Evolutionary conservation across 2,113 vertebrate species (phyloP).

Genomic region (Rafetus swinhoei): DNA sequence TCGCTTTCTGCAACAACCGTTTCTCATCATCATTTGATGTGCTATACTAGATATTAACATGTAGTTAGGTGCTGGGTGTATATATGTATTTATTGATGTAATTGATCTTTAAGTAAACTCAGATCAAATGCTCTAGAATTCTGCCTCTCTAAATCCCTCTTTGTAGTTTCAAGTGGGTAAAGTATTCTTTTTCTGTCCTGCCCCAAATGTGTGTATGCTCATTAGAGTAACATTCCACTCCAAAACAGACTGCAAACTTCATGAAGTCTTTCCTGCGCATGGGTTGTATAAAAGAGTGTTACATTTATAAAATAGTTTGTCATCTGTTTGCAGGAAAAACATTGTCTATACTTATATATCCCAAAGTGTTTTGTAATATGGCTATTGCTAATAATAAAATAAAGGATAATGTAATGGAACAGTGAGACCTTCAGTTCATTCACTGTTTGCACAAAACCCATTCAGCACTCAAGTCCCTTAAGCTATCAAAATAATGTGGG

Average conservation of each 20-base stretch:
- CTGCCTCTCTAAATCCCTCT: background rate
- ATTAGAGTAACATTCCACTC: background rate
- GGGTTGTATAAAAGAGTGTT: background rate
- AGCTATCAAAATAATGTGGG: background rate
- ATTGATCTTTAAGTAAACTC: background rate
- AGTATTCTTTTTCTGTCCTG: background rate
- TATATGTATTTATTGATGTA: background rate
- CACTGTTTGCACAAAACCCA: background rate
- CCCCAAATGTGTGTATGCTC: background rate
- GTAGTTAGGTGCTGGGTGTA: rapidly evolving
- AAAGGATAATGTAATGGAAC: background rate
- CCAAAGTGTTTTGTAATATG: background rate
- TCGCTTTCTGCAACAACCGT: background rate
- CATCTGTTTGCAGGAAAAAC: too few species aligned
- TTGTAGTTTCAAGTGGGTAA: slow-evolving; percentile 2
- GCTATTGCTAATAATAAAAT: background rate
- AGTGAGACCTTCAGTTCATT: too few species aligned
- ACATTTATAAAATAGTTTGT: background rate
- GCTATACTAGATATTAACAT: rapidly evolving
- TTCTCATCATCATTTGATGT: background rate
- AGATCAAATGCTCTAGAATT: background rate
- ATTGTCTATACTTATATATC: too few species aligned
- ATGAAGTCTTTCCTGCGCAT: background rate
- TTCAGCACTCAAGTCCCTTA: background rate
- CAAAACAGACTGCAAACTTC: too few species aligned